Base-by-base conservation (phyloP, 2,888 invertebrate species). In the Trichacis sp. region DNA sequence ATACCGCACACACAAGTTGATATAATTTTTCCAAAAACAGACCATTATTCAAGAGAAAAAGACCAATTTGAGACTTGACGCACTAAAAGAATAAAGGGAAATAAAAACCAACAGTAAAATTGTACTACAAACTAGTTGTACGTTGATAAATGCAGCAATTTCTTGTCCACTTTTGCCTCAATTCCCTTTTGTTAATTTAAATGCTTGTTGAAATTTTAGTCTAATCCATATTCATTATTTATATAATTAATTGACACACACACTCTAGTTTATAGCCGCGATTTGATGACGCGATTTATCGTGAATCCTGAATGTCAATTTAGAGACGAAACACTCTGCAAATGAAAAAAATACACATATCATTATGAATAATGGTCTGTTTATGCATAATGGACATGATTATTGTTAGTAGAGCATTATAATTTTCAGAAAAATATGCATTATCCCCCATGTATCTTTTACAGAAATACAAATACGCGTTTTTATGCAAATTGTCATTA, bases 401-500 rank as follows among this genome's bases (percentile, higher is more conserved):
- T 17, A 17, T 17, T 42, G 19, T 50, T 47, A 49, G 38, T 64
- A 19, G 47, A 30, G 43, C 50, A 48, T n/a, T n/a, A n/a, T 42
- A 49, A 64, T 55, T 59, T 45, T 59, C 58, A 59, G 54, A 64
- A 59, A 64, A 59, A 64, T 64, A 59, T 59, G 17, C 48, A 59
- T 50, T n/a, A 30, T 53, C 53, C 48, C 24, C 53, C 58, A 51
- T 46, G 36, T 47, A 64, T 51, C 45, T 12, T 30, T 38, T n/a
- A 17, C 58, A 58, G 59, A 24, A 59, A 64, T 64, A 64, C 64
- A 59, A 64, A 64, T 59, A 64, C 59, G 59, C n/a, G n/a, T 59
- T 64, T 64, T 64, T 54, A 59, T 64, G 59, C 47, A 64, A 59
- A 59, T 51, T 64, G 55, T 59, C 59, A 56, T 64, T 59, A 59